phyloP scores from a whole-genome alignment of 2,113 vertebrate species.

The Microtus ochrogaster region DNA sequence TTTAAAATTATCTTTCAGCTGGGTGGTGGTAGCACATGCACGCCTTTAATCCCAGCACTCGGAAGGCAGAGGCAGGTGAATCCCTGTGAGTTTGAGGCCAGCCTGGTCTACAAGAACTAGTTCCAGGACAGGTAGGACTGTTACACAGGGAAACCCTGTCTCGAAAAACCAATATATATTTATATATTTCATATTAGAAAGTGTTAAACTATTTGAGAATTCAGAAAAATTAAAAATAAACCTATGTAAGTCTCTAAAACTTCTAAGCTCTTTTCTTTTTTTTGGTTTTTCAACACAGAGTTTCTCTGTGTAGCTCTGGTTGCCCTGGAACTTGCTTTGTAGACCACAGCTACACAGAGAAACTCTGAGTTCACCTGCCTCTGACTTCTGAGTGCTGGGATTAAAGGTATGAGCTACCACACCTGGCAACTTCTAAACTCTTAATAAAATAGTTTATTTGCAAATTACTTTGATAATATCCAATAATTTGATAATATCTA shows the following conservation, averaged over 20 bases:
- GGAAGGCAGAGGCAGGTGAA: too few relatives aligned
- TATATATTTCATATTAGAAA: constrained; percentile 23
- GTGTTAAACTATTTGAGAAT: background rate
- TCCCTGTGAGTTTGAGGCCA: too few relatives aligned
- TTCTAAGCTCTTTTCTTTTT: background rate
- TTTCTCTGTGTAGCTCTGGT: background rate
- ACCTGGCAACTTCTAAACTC: background rate
- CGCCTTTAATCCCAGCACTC: too few relatives aligned
- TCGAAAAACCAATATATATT: too few relatives aligned
- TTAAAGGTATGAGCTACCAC: background rate
- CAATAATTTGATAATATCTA: background rate
- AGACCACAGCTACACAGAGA: background rate
- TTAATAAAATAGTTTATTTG: constrained; percentile 54
- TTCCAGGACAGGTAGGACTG: too few relatives aligned
- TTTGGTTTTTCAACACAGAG: background rate
- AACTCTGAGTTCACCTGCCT: background rate
- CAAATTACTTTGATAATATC: constrained; percentile 11
- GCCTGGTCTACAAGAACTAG: too few relatives aligned
- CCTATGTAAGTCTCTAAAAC: background rate
- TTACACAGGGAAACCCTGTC: too few relatives aligned
- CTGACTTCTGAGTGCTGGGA: background rate
- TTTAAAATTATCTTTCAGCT: constrained; percentile 42
- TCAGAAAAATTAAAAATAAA: constrained; percentile 35
- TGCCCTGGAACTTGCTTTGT: background rate
- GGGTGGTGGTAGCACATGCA: too few relatives aligned